These are phyloP conservation scores for Ceyx cyanopectus DNA, from an alignment of 2,113 vertebrate genomes.

Conservation along the genomic window DNA sequence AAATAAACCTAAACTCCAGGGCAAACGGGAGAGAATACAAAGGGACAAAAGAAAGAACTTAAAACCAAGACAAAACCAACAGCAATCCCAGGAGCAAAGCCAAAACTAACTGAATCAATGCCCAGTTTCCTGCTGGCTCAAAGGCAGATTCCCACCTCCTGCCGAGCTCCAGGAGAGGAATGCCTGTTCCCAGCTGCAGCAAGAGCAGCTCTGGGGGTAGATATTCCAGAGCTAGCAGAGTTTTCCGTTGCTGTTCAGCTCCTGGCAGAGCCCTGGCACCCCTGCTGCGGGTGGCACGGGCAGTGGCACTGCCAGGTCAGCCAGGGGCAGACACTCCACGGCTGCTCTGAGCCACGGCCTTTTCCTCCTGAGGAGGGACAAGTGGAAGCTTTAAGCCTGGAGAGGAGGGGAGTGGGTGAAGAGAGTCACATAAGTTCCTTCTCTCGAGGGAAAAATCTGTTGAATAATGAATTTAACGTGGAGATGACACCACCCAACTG, in stretches of 20 bases:
- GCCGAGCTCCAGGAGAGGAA: neutral
- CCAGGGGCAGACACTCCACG: too few species aligned
- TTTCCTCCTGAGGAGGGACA: too few species aligned
- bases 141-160: neutral
- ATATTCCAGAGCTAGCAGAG: neutral
- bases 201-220: neutral
- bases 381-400: neutral
- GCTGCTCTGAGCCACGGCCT: too few species aligned
- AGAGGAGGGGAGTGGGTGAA: neutral
- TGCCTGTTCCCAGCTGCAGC: neutral
- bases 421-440: neutral
- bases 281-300: too few species aligned
- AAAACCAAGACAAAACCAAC: neutral
- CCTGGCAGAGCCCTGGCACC: too few species aligned
- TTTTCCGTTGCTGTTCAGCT: neutral
- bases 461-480: conserved; percentile 21
- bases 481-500: conserved; percentile 2
- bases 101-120: too few species aligned
- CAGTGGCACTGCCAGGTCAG: too few species aligned
- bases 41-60: neutral
- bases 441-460: neutral
- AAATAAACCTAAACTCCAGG: neutral
- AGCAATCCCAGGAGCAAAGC: neutral
- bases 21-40: neutral
- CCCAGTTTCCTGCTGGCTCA: neutral